A percentile compares a stretch with the other conserved stretches of the same genome.
phyloP scores from a whole-genome alignment of 2,888 invertebrate species.

The Xestobium rufovillosum region DNA sequence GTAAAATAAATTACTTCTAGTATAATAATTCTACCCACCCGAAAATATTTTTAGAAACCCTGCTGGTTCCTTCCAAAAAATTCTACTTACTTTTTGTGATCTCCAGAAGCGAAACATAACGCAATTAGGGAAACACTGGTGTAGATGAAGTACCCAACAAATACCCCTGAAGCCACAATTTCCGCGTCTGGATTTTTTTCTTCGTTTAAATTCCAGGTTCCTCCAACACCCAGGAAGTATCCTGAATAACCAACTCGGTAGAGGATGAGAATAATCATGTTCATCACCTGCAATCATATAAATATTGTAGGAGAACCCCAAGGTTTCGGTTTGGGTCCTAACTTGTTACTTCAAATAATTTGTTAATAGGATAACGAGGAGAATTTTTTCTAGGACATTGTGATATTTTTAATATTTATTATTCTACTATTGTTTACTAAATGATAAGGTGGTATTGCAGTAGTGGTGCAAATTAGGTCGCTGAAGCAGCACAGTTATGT shows the following conservation, averaged over 20 bases:
- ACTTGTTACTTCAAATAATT: too few relatives aligned
- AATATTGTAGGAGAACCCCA: conserved; percentile 1
- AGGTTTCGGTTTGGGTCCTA: neutral
- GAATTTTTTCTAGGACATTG: too few relatives aligned
- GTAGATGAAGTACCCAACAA: conserved; percentile 81
- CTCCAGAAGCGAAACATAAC: conserved; percentile 67
- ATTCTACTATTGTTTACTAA: too few relatives aligned
- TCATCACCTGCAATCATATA: conserved; percentile 58
- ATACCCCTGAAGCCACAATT: conserved; percentile 80
- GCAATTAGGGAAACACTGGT: conserved; percentile 69
- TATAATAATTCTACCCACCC: too few relatives aligned
- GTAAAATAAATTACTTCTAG: too few relatives aligned
- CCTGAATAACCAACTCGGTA: conserved; percentile 79
- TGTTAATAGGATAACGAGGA: too few relatives aligned
- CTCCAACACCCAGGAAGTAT: conserved; percentile 78
- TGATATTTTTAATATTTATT: too few relatives aligned
- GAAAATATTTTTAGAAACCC: too few relatives aligned
- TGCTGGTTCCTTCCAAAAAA: too few relatives aligned
- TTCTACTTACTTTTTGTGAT: conserved; percentile 60
- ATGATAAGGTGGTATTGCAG: too few relatives aligned
- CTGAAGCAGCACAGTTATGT: too few relatives aligned
- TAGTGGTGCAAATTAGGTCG: too few relatives aligned
- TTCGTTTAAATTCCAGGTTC: conserved; percentile 85
- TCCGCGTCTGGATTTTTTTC: conserved; percentile 83
- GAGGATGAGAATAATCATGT: conserved; percentile 69